These are phyloP conservation scores for Pygoscelis antarcticus DNA, from an alignment of 2,113 vertebrate species.

Conservation along the genomic window DNA sequence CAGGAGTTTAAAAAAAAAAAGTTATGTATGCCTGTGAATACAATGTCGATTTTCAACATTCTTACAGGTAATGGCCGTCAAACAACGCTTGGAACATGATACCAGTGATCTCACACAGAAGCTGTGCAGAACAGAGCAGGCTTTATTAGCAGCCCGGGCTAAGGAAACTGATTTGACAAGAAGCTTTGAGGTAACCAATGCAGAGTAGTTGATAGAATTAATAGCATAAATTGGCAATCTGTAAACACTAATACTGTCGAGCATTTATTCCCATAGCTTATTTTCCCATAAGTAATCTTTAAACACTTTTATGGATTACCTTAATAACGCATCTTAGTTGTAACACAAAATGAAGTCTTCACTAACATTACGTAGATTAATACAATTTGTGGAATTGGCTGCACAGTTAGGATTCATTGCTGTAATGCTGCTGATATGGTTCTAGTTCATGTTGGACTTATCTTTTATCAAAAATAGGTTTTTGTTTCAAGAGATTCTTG, in stretches of 20 bases:
- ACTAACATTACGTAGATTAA: rapidly evolving
- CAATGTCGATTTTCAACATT: background rate
- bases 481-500: background rate
- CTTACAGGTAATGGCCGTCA: constrained; percentile 73
- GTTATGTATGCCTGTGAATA: background rate
- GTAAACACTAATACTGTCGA: background rate
- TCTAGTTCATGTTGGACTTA: background rate
- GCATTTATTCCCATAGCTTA: background rate
- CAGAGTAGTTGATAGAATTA: background rate
- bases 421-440: background rate
- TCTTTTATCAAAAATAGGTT: background rate
- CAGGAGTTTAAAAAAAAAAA: background rate
- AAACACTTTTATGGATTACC: background rate
- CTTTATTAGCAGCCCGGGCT: constrained; percentile 68
- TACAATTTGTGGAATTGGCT: background rate
- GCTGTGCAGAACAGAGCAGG: constrained; percentile 78
- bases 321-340: background rate
- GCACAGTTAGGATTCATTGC: background rate
- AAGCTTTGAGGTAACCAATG: constrained; percentile 76
- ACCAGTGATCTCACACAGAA: constrained; percentile 81
- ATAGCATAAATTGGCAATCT: background rate
- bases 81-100: constrained; percentile 75
- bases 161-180: constrained; percentile 81
- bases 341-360: background rate
- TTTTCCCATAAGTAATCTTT: background rate